Conservation (phyloP, 2,797 vertebrate genomes). For the Tapera naevia region DNA sequence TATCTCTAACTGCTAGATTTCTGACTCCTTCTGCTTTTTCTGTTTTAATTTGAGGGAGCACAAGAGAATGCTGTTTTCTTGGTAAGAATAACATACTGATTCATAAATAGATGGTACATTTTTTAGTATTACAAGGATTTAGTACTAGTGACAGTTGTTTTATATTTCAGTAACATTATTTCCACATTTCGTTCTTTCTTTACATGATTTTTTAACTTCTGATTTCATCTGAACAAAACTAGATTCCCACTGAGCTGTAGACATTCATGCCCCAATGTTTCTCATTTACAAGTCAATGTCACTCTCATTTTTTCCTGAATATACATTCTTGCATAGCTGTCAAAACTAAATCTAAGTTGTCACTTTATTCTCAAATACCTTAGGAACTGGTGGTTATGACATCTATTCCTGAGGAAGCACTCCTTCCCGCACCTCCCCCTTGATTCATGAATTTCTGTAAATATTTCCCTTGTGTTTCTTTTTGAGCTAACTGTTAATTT, state of each 20-base stretch:
- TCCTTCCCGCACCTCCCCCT: fast-evolving
- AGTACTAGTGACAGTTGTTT: background rate
- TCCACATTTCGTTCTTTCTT: background rate
- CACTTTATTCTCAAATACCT: background rate
- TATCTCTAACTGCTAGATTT: background rate
- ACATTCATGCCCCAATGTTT: background rate
- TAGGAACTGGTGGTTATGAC: background rate
- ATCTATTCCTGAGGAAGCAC: background rate
- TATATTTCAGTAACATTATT: background rate
- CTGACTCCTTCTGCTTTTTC: background rate
- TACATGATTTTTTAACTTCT: background rate
- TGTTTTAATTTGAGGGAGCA: background rate
- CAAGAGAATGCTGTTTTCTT: background rate
- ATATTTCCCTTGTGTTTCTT: background rate
- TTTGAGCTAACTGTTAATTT: background rate
- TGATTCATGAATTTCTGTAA: background rate
- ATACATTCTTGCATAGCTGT: background rate
- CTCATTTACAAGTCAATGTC: constrained; percentile 5
- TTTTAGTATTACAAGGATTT: background rate
- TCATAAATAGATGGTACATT: background rate
- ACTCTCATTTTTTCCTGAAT: background rate
- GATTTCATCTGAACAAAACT: background rate
- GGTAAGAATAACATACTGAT: background rate
- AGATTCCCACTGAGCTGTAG: background rate
- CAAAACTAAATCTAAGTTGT: background rate